Evolutionary conservation across 1,140 invertebrate genomes (phyloP).

Genomic region (Lithobius niger): DNA sequence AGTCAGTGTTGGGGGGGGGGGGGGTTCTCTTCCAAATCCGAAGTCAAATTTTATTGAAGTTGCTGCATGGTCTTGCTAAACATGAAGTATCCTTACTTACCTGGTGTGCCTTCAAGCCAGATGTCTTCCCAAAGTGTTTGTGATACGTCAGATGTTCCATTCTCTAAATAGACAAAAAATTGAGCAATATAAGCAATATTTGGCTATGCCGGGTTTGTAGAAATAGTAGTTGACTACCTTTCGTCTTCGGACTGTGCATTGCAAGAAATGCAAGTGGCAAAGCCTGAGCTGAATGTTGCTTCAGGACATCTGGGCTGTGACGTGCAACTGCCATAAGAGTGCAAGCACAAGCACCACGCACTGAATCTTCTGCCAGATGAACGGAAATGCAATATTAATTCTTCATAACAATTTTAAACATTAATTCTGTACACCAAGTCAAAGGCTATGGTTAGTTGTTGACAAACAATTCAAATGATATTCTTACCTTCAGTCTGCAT

Average conservation of each 20-base stretch:
- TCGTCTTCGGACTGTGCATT: constrained; percentile 63
- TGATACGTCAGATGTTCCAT: constrained; percentile 16
- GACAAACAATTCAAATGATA: no score
- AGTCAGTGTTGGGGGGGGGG: no score
- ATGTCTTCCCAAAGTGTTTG: constrained; percentile 61
- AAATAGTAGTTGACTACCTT: constrained; percentile 36
- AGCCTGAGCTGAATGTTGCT: constrained; percentile 57
- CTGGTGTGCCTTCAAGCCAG: constrained; percentile 75
- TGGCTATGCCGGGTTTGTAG: no score
- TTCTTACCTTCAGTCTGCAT: constrained; percentile 49
- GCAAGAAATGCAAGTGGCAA: constrained; percentile 76
- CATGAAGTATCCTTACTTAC: no score
- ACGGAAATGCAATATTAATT: not conserved
- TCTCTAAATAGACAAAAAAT: constrained; percentile 17
- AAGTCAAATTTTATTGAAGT: no score
- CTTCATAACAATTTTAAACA: not conserved
- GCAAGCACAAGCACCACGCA: constrained; percentile 55
- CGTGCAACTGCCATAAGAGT: constrained; percentile 67
- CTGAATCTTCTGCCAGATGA: constrained; percentile 42
- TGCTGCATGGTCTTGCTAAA: no score
- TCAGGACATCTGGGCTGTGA: constrained; percentile 67
- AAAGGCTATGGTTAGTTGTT: not conserved
- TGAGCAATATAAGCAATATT: no score
- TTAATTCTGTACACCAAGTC: not conserved
- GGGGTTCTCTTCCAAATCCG: no score